Conservation (phyloP, 1,140 invertebrate species). For the Cepaea nemoralis region DNA sequence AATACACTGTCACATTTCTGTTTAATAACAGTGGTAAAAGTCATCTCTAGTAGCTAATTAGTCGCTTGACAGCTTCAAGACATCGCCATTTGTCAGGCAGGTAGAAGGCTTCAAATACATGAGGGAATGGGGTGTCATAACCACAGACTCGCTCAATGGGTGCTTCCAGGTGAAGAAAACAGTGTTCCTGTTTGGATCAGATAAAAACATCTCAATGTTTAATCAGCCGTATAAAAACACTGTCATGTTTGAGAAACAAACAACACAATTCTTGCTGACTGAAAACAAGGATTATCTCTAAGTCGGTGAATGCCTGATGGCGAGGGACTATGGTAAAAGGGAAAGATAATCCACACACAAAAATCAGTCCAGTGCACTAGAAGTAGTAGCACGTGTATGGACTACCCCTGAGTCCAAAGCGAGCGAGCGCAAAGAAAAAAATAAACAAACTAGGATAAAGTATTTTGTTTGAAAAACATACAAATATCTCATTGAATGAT, state of each 20-base stretch:
- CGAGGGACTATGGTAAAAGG: too few relatives aligned
- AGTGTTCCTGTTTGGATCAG: constrained; percentile 82
- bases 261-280: not conserved
- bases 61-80: constrained; percentile 83
- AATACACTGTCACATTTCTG: too few relatives aligned
- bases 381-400: too few relatives aligned
- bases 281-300: not conserved
- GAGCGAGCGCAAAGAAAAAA: too few relatives aligned
- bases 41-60: constrained; percentile 79
- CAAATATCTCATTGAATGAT: too few relatives aligned
- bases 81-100: constrained; percentile 94
- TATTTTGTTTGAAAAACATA: too few relatives aligned
- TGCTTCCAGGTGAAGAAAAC: constrained; percentile 94
- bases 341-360: too few relatives aligned
- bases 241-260: not conserved
- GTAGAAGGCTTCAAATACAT: constrained; percentile 96
- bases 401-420: too few relatives aligned
- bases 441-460: too few relatives aligned
- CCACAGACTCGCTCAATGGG: constrained; percentile 91
- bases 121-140: constrained; percentile 98
- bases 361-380: too few relatives aligned
- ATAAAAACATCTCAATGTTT: not conserved
- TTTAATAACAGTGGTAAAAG: too few relatives aligned
- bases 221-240: too few relatives aligned
- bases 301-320: not conserved